Evolutionary conservation across 2,797 vertebrate genomes (phyloP).

Genomic region (Mico argentatus): DNA sequence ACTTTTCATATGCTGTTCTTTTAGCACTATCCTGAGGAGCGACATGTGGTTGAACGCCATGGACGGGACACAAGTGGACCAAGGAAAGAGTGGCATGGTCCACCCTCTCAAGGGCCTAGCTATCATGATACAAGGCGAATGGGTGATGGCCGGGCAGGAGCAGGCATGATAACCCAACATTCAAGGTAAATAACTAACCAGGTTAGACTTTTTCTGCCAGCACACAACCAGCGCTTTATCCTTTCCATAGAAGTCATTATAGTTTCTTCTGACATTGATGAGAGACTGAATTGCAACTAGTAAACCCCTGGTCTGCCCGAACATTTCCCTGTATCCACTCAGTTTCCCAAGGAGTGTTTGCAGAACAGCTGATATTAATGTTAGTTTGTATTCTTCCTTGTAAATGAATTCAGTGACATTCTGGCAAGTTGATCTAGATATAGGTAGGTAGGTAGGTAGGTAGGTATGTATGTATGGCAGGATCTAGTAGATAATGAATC

Average conservation of each 20-base stretch:
- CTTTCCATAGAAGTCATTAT: not conserved
- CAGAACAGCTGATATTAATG: not conserved
- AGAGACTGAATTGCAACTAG: not conserved
- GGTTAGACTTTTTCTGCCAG: not conserved
- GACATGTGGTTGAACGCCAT: slow-evolving; percentile 94
- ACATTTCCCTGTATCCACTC: not conserved
- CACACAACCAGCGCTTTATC: not conserved
- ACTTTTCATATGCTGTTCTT: not conserved
- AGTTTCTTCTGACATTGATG: not conserved
- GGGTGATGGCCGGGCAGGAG: slow-evolving; percentile 88
- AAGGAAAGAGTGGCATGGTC: slow-evolving; percentile 96
- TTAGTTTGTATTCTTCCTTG: not conserved
- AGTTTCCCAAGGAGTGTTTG: not conserved
- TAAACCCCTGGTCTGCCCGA: not conserved
- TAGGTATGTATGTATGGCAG: not conserved
- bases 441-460: no score
- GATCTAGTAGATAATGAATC: not conserved
- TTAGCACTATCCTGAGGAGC: slow-evolving; percentile 92
- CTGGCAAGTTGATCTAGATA: not conserved
- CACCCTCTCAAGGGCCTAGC: slow-evolving; percentile 90
- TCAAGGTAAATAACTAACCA: slow-evolving; percentile 88
- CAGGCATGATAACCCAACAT: slow-evolving; percentile 90
- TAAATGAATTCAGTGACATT: not conserved
- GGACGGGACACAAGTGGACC: slow-evolving; percentile 90
- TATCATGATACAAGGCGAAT: slow-evolving; percentile 92